Base-by-base conservation (phyloP, 2,888 invertebrate species). In the Euphydryas editha region DNA sequence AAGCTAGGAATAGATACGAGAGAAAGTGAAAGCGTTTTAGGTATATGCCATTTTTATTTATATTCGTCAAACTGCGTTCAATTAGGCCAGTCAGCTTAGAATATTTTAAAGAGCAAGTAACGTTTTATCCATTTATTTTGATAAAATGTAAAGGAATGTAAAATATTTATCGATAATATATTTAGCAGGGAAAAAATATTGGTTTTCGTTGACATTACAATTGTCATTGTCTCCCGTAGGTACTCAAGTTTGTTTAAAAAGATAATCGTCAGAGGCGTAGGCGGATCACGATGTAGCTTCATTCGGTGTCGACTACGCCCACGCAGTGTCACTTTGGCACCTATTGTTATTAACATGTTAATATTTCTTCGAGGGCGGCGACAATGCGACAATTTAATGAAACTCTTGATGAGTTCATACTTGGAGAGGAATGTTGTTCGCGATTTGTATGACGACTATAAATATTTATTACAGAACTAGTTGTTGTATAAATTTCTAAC, bases 261-360 rank as follows among this genome's bases (percentile, higher is more conserved):
- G 6, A 47, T 47, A 6, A 51, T 64, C 51, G 24, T 36, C 30
- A 42, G 11, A 30, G 8, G 63, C 36, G 63, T 64, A 51, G 63
- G 63, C 24, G 63, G 42, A 59, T 54, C 54, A 36, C 18, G 17
- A 54, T 54, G 54, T 54, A 54, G 24, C 51, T 54, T 17, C 54
- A 54, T 54, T 36, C 54, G 5, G 54, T 24, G 24, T 30, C 17
- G 51, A 24, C 51, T n/a, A 30, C 60, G n/a, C 60, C 39, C 24
- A 60, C 49, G 60, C 21, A 57, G 36, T 61, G 37, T 37, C 46
- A 46, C 51, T 49, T 36, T 24, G 36, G 54, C 44, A 54, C 42
- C 44, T 61, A 65, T 65, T 66, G 58, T 58, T 62, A 66, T 62
- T 66, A 66, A 55, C 62, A 62, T 66, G 58, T 62, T 62, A 58